phyloP scores from a whole-genome alignment of 2,888 invertebrate species.

The Pristionchus mayeri region DNA sequence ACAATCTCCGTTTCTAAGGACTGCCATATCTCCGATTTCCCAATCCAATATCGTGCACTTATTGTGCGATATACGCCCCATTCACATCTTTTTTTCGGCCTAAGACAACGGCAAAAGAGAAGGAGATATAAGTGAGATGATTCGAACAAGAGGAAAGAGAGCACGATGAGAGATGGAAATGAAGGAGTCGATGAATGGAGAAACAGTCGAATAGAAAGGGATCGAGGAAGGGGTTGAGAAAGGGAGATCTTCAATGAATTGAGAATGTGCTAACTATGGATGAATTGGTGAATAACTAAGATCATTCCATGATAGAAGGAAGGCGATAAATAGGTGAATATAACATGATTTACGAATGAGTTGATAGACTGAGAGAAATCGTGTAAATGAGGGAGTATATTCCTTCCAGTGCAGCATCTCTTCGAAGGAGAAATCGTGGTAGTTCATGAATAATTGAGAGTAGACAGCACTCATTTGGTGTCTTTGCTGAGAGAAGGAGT shows the following conservation, averaged over 20 bases:
- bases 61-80: constrained; percentile 3
- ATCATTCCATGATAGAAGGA: too few relatives aligned
- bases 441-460: constrained; percentile 17
- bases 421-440: not conserved
- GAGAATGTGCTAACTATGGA: not conserved
- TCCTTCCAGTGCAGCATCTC: not conserved
- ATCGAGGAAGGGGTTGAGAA: not conserved
- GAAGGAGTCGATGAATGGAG: not conserved
- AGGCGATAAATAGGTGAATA: too few relatives aligned
- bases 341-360: too few relatives aligned
- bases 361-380: not conserved
- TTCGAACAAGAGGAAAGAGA: not conserved
- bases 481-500: not conserved
- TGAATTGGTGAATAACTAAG: too few relatives aligned
- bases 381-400: not conserved
- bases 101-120: not conserved
- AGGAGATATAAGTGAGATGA: not conserved
- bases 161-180: not conserved
- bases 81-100: not conserved
- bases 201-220: not conserved
- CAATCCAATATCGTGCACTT: not conserved
- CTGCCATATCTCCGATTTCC: not conserved
- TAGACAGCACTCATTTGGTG: not conserved
- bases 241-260: not conserved
- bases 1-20: constrained; percentile 25